Conservation (phyloP, 2,888 invertebrate genomes). For the Macrosoma leucophasiata region DNA sequence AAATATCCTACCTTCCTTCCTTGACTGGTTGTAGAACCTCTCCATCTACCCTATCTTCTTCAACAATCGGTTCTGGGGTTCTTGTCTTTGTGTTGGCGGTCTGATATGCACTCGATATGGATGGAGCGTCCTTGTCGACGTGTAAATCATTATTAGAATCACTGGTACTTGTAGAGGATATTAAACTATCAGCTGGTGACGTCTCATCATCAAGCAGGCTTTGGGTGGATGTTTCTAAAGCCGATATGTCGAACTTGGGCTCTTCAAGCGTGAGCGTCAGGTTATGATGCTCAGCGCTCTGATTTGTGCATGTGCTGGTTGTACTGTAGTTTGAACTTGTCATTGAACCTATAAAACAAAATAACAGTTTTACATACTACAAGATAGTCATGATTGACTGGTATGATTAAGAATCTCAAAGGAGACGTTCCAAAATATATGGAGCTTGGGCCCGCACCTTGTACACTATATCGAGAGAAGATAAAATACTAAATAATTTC, state of each 20-base stretch:
- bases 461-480: too few species aligned
- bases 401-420: too few species aligned
- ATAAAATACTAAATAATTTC: too few species aligned
- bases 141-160: slow-evolving; percentile 74
- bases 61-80: slow-evolving; percentile 51
- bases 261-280: slow-evolving; percentile 81
- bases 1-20: slow-evolving; percentile 46
- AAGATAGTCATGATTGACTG: too few species aligned
- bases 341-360: slow-evolving; percentile 56
- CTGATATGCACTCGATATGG: slow-evolving; percentile 65
- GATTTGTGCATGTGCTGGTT: slow-evolving; percentile 68
- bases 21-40: slow-evolving; percentile 45
- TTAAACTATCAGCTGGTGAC: slow-evolving; percentile 87
- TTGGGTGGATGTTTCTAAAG: slow-evolving; percentile 79
- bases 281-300: slow-evolving; percentile 64
- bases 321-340: slow-evolving; percentile 71
- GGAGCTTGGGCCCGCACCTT: too few species aligned
- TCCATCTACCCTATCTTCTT: slow-evolving; percentile 54
- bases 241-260: slow-evolving; percentile 84
- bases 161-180: slow-evolving; percentile 78
- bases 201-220: slow-evolving; percentile 87
- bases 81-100: slow-evolving; percentile 74
- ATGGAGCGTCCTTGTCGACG: slow-evolving; percentile 61
- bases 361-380: too few species aligned
- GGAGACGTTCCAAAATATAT: too few species aligned